Percentiles rank a stretch among this genome's conserved stretches.
Evolutionary conservation across 2,888 invertebrate species (phyloP).

Genomic region (Ernsta delagoae): DNA sequence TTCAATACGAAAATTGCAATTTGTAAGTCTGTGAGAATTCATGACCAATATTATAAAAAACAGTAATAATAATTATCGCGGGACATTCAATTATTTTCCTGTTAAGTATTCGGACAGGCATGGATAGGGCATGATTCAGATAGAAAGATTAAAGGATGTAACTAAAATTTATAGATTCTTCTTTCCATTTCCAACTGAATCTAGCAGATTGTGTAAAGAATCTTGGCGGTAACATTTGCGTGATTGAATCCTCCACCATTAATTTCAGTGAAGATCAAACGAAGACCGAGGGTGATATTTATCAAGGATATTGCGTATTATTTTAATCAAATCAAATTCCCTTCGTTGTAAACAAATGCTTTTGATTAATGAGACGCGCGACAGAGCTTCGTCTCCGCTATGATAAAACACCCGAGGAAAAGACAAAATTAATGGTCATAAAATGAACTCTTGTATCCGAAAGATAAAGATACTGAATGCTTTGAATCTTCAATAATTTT

Average conservation of each 20-base stretch:
- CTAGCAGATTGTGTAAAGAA: conserved; percentile 54
- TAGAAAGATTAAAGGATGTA: no score
- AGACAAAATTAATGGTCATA: conserved; percentile 84
- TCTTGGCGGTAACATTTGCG: conserved; percentile 70
- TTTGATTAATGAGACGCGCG: conserved; percentile 85
- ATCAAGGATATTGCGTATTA: conserved; percentile 85
- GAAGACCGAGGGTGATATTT: conserved; percentile 84
- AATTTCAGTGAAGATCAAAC: conserved; percentile 84
- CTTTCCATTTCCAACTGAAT: no score
- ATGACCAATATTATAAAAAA: no score
- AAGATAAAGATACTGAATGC: conserved; percentile 84
- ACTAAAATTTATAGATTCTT: no score
- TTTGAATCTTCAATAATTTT: conserved; percentile 81
- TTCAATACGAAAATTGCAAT: no score
- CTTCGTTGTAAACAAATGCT: conserved; percentile 85
- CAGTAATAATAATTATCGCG: no score
- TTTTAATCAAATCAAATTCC: conserved; percentile 86
- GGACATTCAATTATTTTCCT: no score
- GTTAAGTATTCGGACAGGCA: no score
- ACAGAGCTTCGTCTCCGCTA: conserved; percentile 81
- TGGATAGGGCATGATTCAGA: no score
- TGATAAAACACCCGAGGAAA: conserved; percentile 84
- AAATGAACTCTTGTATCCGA: conserved; percentile 84
- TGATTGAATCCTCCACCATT: conserved; percentile 84
- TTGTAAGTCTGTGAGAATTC: no score